These are phyloP conservation scores for Meda fulgida DNA, from an alignment of 2,797 vertebrate species.

Conservation along the genomic window DNA sequence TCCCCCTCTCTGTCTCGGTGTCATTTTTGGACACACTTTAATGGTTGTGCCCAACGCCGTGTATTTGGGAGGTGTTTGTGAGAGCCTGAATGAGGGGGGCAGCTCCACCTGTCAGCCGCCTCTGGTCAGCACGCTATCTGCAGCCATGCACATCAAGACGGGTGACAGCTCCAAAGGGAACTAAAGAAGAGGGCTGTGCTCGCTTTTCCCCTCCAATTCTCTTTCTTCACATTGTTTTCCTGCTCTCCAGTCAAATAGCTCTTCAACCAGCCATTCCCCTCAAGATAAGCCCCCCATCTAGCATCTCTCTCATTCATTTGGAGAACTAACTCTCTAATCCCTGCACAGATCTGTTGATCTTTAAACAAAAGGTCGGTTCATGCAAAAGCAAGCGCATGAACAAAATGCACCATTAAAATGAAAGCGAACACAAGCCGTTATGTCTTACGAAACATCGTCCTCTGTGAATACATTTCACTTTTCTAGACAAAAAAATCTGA, in stretches of 20 bases:
- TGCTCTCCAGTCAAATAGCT: not conserved
- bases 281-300: conserved; percentile 2
- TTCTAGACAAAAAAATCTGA: conserved; percentile 31
- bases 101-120: conserved; percentile 53
- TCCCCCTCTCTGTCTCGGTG: conserved; percentile 5
- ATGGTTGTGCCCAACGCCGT: conserved; percentile 24
- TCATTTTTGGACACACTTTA: conserved; percentile 43
- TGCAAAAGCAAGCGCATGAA: conserved; percentile 12
- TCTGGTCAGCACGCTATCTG: conserved; percentile 54
- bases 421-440: not conserved
- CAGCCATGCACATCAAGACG: conserved; percentile 48
- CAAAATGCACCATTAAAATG: conserved; percentile 29
- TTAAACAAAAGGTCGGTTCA: conserved; percentile 27
- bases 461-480: conserved; percentile 8
- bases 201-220: conserved; percentile 1
- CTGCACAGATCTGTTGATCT: conserved; percentile 33
- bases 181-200: conserved; percentile 14
- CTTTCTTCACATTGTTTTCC: conserved; percentile 9
- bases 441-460: not conserved
- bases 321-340: conserved; percentile 27
- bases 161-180: conserved; percentile 53
- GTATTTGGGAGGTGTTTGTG: conserved; percentile 34
- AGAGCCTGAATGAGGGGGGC: conserved; percentile 15
- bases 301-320: conserved; percentile 19
- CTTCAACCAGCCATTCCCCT: not conserved